Evolutionary conservation across 2,113 vertebrate genomes (phyloP), one percentile per base, ranked within the genome.

Genomic region (Eudorcas thomsonii): DNA sequence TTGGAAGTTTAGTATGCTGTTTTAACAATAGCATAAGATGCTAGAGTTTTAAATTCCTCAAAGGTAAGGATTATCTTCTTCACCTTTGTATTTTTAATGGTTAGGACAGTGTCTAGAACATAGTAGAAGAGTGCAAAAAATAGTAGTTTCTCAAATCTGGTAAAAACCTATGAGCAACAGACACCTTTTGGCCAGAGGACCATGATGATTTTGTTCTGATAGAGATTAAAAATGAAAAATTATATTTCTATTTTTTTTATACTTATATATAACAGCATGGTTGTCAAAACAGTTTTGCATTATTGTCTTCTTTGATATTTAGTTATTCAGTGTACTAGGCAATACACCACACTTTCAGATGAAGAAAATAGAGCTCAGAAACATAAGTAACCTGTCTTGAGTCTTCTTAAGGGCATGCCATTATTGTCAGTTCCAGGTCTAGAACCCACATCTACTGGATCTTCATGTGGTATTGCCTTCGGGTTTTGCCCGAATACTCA

Each of bases 21-120:
- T 96, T 95, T 90, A 90, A 93, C 39, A 94, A 50, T 64, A 52
- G 87, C 60, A 25, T 84, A 92, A 54, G 43, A 78, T 81, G 92
- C 7, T 93, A n/a, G 30, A 54, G 9, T 90, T 88, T 91, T 91
- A 52, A 89, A 71, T 81, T 55, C 21, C 43, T 94, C 28, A 54
- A 3, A 80, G 11, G 30, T 92, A 59, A 88, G 28, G 33, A 85
- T 19, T 85, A 3, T 77, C 57, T 81, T 89, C 19, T 85, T 77
- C 48, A 82, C 14, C 39, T 92, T 55, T 71, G 25, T 90, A 33
- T 71, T n/a, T 36, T 82, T 82, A 93, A 78, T 86, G 82, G n/a
- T 57, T 94, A 28, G 5, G 62, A 74, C 14, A 54, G 7, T 86
- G 21, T 94, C 55, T 57, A 17, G 16, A 88, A 5, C 1, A 19